phyloP scores from a whole-genome alignment of 2,797 vertebrate species.

The Brachyrhaphis roseni region DNA sequence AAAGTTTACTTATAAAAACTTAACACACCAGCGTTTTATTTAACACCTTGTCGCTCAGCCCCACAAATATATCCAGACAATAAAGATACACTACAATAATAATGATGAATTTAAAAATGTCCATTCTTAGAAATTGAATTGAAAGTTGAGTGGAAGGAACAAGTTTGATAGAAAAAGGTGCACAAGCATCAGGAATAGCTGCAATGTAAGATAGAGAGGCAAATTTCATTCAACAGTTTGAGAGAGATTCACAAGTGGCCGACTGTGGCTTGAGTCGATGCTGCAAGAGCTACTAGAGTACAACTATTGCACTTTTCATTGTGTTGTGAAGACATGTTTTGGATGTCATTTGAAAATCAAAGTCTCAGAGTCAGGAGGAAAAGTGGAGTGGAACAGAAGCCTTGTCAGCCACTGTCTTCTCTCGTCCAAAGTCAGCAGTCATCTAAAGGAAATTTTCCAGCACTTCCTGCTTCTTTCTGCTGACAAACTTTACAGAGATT shows the following conservation, averaged over 20 bases:
- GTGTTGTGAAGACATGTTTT: background rate
- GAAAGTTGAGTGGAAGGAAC: background rate
- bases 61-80: slow-evolving; percentile 1
- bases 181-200: background rate
- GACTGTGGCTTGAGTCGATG: background rate
- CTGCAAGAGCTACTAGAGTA: background rate
- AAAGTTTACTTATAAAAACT: slow-evolving; percentile 38
- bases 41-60: background rate
- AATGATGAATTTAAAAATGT: background rate
- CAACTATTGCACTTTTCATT: background rate
- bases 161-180: background rate
- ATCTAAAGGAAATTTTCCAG: background rate
- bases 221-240: background rate
- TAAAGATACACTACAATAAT: background rate
- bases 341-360: background rate
- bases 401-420: background rate
- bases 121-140: background rate
- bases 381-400: background rate
- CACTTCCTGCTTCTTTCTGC: background rate
- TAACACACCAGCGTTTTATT: slow-evolving; percentile 42
- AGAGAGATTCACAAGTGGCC: background rate
- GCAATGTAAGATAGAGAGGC: background rate
- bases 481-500: background rate
- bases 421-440: background rate
- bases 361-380: background rate